Conservation (phyloP, 2,888 invertebrate species). For the Pediacus dermestoides region DNA sequence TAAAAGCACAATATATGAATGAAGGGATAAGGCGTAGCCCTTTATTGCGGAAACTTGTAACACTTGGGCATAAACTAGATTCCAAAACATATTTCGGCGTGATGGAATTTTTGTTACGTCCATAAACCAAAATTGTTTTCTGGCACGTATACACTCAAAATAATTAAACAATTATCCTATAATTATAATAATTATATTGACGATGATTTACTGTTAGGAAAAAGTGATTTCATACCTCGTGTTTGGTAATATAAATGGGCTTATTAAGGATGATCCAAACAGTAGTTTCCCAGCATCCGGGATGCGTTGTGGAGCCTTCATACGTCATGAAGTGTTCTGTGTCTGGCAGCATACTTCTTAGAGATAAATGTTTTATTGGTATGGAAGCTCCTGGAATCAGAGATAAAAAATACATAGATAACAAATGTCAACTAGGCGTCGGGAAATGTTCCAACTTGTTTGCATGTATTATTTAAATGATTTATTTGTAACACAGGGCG, state of each 20-base stretch:
- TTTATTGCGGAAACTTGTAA: slow-evolving; percentile 5
- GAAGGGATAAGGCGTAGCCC: slow-evolving; percentile 6
- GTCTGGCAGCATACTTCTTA: slow-evolving; percentile 82
- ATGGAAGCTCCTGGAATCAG: slow-evolving; percentile 70
- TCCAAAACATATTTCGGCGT: no score
- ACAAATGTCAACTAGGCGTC: slow-evolving; percentile 7
- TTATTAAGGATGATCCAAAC: slow-evolving; percentile 98
- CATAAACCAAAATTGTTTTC: no score
- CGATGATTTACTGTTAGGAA: no score
- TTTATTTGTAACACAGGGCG: no score
- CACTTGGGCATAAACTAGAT: slow-evolving; percentile 4
- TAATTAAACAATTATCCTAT: no score
- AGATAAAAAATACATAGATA: slow-evolving; percentile 9
- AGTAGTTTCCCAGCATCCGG: slow-evolving; percentile 99
- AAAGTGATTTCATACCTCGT: slow-evolving; percentile 68
- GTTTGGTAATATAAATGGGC: slow-evolving; percentile 93
- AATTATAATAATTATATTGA: no score
- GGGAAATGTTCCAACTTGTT: slow-evolving; percentile 6
- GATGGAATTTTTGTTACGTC: no score
- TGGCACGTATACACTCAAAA: no score
- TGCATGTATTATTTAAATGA: slow-evolving; percentile 6
- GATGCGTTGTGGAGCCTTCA: slow-evolving; percentile 96
- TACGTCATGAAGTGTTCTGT: slow-evolving; percentile 96
- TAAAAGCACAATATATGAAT: slow-evolving; percentile 7
- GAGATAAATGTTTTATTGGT: slow-evolving; percentile 78